A percentile compares a stretch with the other conserved stretches of the same genome.
These are phyloP conservation scores for Bellardia pandia DNA, from an alignment of 2,888 invertebrate species.

Conservation along the genomic window DNA sequence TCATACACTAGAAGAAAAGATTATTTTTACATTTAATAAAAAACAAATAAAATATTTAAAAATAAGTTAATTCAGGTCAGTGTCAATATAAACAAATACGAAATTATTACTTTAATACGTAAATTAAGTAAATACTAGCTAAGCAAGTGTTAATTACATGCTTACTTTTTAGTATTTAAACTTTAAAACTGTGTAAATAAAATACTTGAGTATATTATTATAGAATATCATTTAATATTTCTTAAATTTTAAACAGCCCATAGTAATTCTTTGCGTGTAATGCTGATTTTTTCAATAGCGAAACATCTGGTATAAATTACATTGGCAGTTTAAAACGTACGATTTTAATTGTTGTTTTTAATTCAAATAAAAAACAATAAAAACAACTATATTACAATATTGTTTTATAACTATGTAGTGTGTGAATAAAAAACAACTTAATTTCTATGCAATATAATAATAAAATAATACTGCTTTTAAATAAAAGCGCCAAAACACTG, in stretches of 20 bases:
- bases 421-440: constrained; percentile 27
- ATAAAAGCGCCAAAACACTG: not conserved
- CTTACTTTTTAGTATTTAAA: constrained; percentile 9
- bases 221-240: too few relatives aligned
- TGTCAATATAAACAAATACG: constrained; percentile 16
- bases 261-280: constrained; percentile 28
- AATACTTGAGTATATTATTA: too few relatives aligned
- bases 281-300: not conserved
- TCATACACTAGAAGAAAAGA: constrained; percentile 5
- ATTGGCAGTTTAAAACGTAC: constrained; percentile 20
- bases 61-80: constrained; percentile 29
- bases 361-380: constrained; percentile 28
- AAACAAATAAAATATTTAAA: not conserved
- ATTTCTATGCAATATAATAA: not conserved
- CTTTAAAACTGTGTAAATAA: too few relatives aligned
- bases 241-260: too few relatives aligned
- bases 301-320: constrained; percentile 38
- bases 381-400: constrained; percentile 8
- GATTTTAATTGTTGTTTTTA: constrained; percentile 47
- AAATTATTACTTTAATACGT: not conserved
- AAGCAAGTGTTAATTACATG: constrained; percentile 19
- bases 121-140: not conserved
- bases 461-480: not conserved
- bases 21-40: not conserved
- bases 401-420: constrained; percentile 13